Evolutionary conservation across 2,797 vertebrate species (phyloP).

Genomic region (Clarias fuscus): DNA sequence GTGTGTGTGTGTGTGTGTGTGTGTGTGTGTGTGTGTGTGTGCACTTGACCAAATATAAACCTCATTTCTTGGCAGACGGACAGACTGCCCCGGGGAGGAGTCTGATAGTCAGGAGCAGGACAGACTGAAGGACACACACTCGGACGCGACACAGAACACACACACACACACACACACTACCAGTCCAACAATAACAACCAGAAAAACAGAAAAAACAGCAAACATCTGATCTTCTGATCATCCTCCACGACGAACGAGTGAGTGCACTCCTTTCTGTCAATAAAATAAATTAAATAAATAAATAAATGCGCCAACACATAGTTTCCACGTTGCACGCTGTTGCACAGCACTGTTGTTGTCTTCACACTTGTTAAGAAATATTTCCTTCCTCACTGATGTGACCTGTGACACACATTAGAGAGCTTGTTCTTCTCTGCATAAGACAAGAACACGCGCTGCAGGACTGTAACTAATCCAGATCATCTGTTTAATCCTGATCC

Average conservation of each 20-base stretch:
- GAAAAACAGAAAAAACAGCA: slow-evolving; percentile 12
- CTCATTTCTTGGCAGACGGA: slow-evolving; percentile 64
- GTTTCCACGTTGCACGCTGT: too few species aligned
- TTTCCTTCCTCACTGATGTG: neutral
- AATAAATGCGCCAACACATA: too few species aligned
- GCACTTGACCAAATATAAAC: slow-evolving; percentile 78
- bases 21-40: neutral
- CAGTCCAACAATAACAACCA: slow-evolving; percentile 11
- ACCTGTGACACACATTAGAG: neutral
- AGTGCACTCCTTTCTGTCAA: slow-evolving; percentile 41
- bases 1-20: too few species aligned
- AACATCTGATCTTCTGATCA: neutral
- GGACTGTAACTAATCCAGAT: neutral
- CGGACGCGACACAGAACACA: slow-evolving; percentile 53
- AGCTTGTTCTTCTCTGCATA: neutral
- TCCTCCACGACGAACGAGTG: slow-evolving; percentile 51
- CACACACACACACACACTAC: slow-evolving; percentile 52
- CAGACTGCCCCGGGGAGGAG: slow-evolving; percentile 71
- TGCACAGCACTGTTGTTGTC: too few species aligned
- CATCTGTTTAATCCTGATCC: neutral
- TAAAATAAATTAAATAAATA: too few species aligned
- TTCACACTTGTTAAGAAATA: neutral
- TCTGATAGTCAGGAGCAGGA: slow-evolving; percentile 63
- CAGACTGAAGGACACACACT: slow-evolving; percentile 76
- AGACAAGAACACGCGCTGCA: neutral